Conservation (phyloP, 1,140 invertebrate species). For the Hylyphantes graminicola region DNA sequence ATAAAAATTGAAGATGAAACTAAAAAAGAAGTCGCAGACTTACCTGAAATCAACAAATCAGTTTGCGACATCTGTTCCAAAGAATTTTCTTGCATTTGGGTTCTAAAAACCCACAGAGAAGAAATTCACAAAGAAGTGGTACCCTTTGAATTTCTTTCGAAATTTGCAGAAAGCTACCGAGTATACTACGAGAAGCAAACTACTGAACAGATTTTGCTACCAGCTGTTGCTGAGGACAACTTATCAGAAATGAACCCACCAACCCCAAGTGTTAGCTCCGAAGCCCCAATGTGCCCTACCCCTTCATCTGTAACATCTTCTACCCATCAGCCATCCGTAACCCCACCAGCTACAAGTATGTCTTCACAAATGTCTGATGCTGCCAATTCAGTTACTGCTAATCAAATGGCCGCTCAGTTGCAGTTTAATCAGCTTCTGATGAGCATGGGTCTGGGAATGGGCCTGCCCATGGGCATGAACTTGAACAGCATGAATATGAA, state of each 20-base stretch:
- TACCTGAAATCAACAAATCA: constrained; percentile 79
- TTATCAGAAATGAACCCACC: constrained; percentile 30
- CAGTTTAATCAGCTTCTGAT: constrained; percentile 82
- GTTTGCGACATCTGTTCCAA: constrained; percentile 90
- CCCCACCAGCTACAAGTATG: constrained; percentile 46
- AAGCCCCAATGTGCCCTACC: constrained; percentile 52
- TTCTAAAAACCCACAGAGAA: constrained; percentile 94
- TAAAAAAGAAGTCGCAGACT: constrained; percentile 62
- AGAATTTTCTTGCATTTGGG: constrained; percentile 95
- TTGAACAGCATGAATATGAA: constrained; percentile 79
- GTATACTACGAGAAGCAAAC: constrained; percentile 83
- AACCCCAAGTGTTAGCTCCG: constrained; percentile 35
- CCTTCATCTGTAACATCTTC: constrained; percentile 49
- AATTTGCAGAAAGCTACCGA: constrained; percentile 90
- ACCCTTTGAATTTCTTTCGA: constrained; percentile 87
- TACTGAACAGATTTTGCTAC: constrained; percentile 11
- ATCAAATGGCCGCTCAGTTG: constrained; percentile 79
- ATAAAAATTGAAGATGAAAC: constrained; percentile 55
- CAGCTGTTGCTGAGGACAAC: constrained; percentile 19
- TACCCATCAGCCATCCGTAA: constrained; percentile 14
- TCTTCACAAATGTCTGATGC: constrained; percentile 44
- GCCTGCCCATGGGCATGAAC: constrained; percentile 79
- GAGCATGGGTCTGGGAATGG: constrained; percentile 76
- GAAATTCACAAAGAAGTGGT: constrained; percentile 93
- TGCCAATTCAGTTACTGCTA: constrained; percentile 75